Evolutionary conservation across 1,140 invertebrate genomes (phyloP).

Genomic region (Anadara kagoshimensis): DNA sequence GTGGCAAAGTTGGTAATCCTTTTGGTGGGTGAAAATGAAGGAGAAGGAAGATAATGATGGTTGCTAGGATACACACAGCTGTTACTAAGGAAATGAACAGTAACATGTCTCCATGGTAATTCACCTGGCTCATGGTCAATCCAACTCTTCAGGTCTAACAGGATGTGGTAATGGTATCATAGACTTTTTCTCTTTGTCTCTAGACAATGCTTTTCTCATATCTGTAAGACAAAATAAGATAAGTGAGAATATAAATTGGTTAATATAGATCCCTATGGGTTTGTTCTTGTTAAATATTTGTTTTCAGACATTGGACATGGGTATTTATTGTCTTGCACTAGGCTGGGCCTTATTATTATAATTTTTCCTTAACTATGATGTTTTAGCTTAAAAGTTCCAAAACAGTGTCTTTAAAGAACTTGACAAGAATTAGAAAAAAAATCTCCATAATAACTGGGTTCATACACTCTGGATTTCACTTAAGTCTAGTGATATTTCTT

Average conservation of each 20-base stretch:
- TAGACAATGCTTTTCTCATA: constrained; percentile 97
- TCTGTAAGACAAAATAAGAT: constrained; percentile 80
- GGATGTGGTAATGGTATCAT: constrained; percentile 95
- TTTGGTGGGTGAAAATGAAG: no score
- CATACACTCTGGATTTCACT: no score
- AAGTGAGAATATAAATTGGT: background rate
- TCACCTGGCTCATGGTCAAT: constrained; percentile 74
- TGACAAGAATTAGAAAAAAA: background rate
- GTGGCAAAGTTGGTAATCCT: no score
- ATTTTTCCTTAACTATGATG: no score
- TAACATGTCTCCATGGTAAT: constrained; percentile 37
- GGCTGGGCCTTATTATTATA: no score
- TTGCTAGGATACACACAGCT: constrained; percentile 11
- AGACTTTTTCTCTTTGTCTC: constrained; percentile 94
- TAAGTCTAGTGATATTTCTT: no score
- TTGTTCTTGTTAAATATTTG: background rate
- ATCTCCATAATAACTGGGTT: no score
- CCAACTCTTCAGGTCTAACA: constrained; percentile 95
- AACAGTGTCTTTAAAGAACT: background rate
- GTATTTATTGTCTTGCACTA: background rate
- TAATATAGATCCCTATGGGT: background rate
- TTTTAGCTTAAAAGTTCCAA: background rate
- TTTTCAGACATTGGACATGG: background rate
- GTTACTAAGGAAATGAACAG: constrained; percentile 28
- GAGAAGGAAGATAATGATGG: no score